phyloP scores from a whole-genome alignment of 2,888 invertebrate genomes.

The Pyralis farinalis region DNA sequence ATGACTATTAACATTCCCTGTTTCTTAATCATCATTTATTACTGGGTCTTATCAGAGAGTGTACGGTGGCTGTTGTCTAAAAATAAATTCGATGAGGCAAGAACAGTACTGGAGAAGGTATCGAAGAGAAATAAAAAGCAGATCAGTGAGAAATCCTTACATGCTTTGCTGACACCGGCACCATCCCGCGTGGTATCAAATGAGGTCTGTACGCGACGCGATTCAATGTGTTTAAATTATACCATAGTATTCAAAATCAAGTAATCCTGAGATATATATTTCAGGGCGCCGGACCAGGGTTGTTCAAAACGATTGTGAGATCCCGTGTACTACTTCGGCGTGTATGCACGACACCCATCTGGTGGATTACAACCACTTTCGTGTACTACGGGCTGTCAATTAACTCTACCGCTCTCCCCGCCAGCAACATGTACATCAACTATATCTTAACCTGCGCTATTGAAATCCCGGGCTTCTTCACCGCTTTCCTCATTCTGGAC shows the following conservation, averaged over 20 bases:
- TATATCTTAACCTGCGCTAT: slow-evolving; percentile 82
- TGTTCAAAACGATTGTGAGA: slow-evolving; percentile 11
- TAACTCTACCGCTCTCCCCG: slow-evolving; percentile 84
- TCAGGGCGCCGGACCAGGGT: neutral
- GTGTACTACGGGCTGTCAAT: slow-evolving; percentile 87
- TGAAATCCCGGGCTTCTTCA: slow-evolving; percentile 76
- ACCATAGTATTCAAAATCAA: no score
- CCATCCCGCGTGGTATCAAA: slow-evolving; percentile 10
- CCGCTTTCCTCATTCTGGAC: slow-evolving; percentile 63
- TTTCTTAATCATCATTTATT: slow-evolving; percentile 80
- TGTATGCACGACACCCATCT: slow-evolving; percentile 67
- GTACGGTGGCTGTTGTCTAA: slow-evolving; percentile 88
- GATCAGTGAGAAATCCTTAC: slow-evolving; percentile 74
- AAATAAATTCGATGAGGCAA: slow-evolving; percentile 82
- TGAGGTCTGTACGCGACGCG: neutral
- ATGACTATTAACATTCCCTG: slow-evolving; percentile 83
- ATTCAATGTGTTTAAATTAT: no score
- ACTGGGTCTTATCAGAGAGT: slow-evolving; percentile 83
- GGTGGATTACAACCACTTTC: slow-evolving; percentile 85
- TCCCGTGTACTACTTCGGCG: slow-evolving; percentile 14
- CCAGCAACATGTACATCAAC: slow-evolving; percentile 85
- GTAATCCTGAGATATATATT: no score
- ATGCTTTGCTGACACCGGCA: slow-evolving; percentile 58
- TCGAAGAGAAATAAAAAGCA: slow-evolving; percentile 82
- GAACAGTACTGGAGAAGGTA: slow-evolving; percentile 79